Conservation (phyloP, 2,888 invertebrate genomes). For the Chrysodeixis includens region DNA sequence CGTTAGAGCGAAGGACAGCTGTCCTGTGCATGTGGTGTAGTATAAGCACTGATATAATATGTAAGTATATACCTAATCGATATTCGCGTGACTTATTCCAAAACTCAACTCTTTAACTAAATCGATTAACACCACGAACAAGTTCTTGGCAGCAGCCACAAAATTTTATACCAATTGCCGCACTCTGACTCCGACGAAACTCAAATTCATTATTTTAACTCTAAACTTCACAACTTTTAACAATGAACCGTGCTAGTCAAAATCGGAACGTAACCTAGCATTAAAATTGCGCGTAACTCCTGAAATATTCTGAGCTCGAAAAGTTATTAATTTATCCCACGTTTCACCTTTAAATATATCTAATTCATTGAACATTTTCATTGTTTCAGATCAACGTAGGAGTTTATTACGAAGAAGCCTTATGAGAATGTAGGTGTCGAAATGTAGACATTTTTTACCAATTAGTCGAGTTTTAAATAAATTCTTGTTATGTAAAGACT, state of each 20-base stretch:
- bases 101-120: background rate
- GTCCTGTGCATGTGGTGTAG: slow-evolving; percentile 87
- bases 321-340: slow-evolving; percentile 23
- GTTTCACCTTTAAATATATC: slow-evolving; percentile 6
- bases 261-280: slow-evolving; percentile 10
- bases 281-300: slow-evolving; percentile 29
- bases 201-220: slow-evolving; percentile 14
- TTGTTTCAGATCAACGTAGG: slow-evolving; percentile 88
- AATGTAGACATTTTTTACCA: slow-evolving; percentile 86
- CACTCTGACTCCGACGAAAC: background rate
- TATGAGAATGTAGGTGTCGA: slow-evolving; percentile 86
- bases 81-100: background rate
- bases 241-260: slow-evolving; percentile 20
- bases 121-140: background rate
- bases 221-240: slow-evolving; percentile 17
- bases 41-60: slow-evolving; percentile 82
- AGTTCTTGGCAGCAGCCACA: background rate
- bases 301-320: slow-evolving; percentile 29
- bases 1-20: slow-evolving; percentile 80
- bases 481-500: slow-evolving; percentile 81
- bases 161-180: background rate
- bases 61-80: slow-evolving; percentile 66
- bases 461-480: slow-evolving; percentile 79
- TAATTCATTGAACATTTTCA: slow-evolving; percentile 43
- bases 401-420: slow-evolving; percentile 89